Percentiles rank a stretch among this genome's conserved stretches.
Conservation (phyloP, 2,797 vertebrate genomes). For the Labeo calbasu region DNA sequence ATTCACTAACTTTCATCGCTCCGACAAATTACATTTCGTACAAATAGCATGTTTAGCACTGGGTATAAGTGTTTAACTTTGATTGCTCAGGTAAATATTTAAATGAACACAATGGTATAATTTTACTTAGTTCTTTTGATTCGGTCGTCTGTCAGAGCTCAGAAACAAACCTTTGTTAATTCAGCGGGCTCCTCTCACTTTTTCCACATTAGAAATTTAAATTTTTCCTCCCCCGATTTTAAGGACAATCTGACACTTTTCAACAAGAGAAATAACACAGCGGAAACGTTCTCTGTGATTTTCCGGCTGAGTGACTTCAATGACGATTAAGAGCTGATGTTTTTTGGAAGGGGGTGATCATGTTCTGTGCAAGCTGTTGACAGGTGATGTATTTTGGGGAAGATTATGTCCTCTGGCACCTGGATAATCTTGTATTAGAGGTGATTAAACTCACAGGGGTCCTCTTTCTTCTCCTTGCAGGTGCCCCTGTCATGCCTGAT, state of each 20-base stretch:
- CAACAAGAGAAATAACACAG: conserved; percentile 22
- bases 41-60: neutral
- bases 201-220: neutral
- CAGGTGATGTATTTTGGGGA: conserved; percentile 58
- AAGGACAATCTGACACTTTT: conserved; percentile 18
- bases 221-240: neutral
- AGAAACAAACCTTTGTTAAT: neutral
- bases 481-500: conserved; percentile 67
- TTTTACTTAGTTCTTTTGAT: neutral
- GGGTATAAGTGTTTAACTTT: neutral
- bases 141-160: neutral
- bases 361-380: conserved; percentile 52
- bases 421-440: conserved; percentile 69
- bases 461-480: conserved; percentile 64
- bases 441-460: conserved; percentile 65
- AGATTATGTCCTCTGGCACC: conserved; percentile 65
- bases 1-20: neutral
- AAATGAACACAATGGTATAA: neutral
- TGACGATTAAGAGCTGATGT: conserved; percentile 54
- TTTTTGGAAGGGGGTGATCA: conserved; percentile 43
- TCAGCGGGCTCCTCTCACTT: neutral
- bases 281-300: conserved; percentile 36
- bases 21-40: neutral
- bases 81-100: neutral
- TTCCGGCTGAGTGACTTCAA: conserved; percentile 55